These are phyloP conservation scores for Silvanus unidentatus DNA, from an alignment of 2,888 invertebrate species.

Conservation along the genomic window DNA sequence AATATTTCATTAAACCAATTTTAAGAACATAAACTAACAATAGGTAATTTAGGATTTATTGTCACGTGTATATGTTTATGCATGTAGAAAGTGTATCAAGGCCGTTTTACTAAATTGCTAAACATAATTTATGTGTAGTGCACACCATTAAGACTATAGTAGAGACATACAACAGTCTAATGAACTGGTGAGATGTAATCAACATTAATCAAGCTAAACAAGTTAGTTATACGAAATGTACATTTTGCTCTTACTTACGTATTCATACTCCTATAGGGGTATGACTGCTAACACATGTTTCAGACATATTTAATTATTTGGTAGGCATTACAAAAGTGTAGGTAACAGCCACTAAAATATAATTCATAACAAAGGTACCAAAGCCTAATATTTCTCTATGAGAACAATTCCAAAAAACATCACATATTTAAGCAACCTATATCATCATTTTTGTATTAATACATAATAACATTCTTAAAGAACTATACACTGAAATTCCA, in stretches of 20 bases:
- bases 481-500: no score
- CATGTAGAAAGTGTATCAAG: conserved; percentile 6
- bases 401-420: no score
- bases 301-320: conserved; percentile 17
- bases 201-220: conserved; percentile 32
- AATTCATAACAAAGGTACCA: no score
- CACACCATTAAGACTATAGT: conserved; percentile 23
- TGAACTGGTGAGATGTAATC: conserved; percentile 33
- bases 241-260: conserved; percentile 22
- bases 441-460: no score
- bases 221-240: conserved; percentile 23
- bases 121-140: conserved; percentile 26
- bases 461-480: no score
- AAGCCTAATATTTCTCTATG: no score
- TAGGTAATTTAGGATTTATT: conserved; percentile 8
- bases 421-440: no score
- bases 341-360: no score
- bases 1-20: no score
- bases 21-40: conserved; percentile 3
- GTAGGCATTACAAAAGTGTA: no score
- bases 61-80: conserved; percentile 3
- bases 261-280: conserved; percentile 19
- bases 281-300: conserved; percentile 7
- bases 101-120: conserved; percentile 20
- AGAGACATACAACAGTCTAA: conserved; percentile 30